These are phyloP conservation scores for Neogale vison DNA, from an alignment of 2,113 vertebrate genomes.

Conservation along the genomic window DNA sequence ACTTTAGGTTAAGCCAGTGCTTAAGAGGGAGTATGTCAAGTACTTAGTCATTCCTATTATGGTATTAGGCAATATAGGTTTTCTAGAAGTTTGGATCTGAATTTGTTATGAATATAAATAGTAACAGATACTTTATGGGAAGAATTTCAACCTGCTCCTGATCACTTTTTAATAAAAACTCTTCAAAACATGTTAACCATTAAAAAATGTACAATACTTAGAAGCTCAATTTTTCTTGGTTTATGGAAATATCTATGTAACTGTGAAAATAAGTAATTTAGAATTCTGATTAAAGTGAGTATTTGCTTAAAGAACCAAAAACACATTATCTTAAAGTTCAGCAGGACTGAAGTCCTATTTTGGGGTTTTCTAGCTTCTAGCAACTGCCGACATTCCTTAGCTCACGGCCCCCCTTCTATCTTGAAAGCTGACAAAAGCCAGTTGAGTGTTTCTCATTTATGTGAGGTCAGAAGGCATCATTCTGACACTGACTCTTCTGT, in stretches of 20 bases:
- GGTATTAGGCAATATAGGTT: background rate
- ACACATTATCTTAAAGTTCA: background rate
- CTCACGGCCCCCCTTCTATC: background rate
- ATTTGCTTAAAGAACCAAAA: background rate
- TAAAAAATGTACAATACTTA: constrained; percentile 20
- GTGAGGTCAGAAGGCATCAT: background rate
- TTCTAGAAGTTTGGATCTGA: background rate
- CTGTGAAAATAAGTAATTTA: constrained; percentile 9
- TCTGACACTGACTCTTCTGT: background rate
- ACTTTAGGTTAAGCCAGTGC: background rate
- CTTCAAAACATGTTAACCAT: background rate
- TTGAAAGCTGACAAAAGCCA: background rate
- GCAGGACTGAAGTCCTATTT: background rate
- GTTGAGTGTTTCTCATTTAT: background rate
- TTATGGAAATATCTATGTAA: background rate
- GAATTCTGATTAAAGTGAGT: constrained; percentile 41
- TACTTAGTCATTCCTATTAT: background rate
- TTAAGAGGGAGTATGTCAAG: background rate
- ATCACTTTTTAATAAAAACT: constrained; percentile 29
- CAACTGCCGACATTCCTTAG: background rate
- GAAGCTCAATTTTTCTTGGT: background rate
- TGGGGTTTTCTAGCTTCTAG: background rate
- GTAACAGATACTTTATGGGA: background rate
- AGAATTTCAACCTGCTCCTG: constrained; percentile 33
- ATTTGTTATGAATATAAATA: constrained; percentile 38